Evolutionary conservation across 2,888 invertebrate species (phyloP).

Genomic region (Drosophila niveifrons): DNA sequence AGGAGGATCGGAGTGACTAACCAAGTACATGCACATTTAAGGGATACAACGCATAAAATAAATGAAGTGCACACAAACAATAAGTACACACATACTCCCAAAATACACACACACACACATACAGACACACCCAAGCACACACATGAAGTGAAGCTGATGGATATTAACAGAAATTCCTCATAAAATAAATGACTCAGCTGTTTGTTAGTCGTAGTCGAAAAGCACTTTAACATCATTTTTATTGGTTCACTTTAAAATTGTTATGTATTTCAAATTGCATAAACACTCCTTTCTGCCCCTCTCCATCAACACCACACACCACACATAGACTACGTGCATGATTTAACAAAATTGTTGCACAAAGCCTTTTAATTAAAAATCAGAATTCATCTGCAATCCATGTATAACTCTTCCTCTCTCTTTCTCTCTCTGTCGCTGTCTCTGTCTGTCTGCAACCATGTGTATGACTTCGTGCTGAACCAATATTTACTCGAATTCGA

Average conservation of each 20-base stretch:
- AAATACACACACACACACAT: constrained; percentile 13
- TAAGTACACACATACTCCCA: constrained; percentile 16
- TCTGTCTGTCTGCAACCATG: constrained; percentile 23
- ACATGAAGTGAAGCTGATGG: constrained; percentile 27
- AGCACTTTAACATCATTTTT: constrained; percentile 30
- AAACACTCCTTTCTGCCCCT: neutral
- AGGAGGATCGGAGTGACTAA: constrained; percentile 61
- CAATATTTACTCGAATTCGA: constrained; percentile 67
- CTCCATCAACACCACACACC: no score
- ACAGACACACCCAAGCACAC: neutral
- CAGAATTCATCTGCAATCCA: constrained; percentile 39
- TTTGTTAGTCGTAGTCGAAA: constrained; percentile 18
- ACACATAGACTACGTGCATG: constrained; percentile 21
- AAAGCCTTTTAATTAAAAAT: constrained; percentile 72
- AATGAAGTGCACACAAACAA: constrained; percentile 67
- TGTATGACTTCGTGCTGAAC: constrained; percentile 38
- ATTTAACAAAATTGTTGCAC: constrained; percentile 45
- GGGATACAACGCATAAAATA: constrained; percentile 75
- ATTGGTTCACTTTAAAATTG: constrained; percentile 42
- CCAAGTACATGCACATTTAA: constrained; percentile 76
- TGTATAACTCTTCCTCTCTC: neutral
- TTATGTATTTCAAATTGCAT: neutral
- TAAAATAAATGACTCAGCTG: constrained; percentile 66
- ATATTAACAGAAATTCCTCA: constrained; percentile 53
- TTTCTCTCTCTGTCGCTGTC: neutral